Conservation (phyloP, 2,797 vertebrate genomes). For the Yasuhikotakia modesta region DNA sequence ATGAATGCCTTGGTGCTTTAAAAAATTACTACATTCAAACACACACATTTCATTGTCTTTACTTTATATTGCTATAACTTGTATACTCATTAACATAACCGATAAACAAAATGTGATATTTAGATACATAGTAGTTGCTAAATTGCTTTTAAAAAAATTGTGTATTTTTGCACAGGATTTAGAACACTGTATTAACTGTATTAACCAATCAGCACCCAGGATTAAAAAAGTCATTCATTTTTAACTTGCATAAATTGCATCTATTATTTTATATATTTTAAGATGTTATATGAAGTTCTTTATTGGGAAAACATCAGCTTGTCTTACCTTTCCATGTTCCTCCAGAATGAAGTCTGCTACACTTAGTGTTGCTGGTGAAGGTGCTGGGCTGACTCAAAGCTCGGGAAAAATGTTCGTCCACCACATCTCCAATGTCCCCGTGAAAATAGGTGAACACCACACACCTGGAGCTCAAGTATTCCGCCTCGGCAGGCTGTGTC, state of each 20-base stretch:
- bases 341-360: slow-evolving; percentile 64
- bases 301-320: background rate
- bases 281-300: background rate
- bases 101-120: too few relatives aligned
- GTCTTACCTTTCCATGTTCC: slow-evolving; percentile 86
- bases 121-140: too few relatives aligned
- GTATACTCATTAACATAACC: background rate
- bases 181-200: too few relatives aligned
- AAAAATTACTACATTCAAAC: too few relatives aligned
- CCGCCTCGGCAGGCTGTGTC: slow-evolving; percentile 88
- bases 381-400: slow-evolving; percentile 90
- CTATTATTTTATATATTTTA: background rate
- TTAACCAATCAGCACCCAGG: too few relatives aligned
- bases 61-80: too few relatives aligned
- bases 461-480: slow-evolving; percentile 96
- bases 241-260: too few relatives aligned
- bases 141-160: too few relatives aligned
- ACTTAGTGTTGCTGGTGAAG: slow-evolving; percentile 73
- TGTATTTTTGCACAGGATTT: too few relatives aligned
- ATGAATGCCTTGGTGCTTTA: too few relatives aligned
- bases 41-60: too few relatives aligned
- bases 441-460: slow-evolving; percentile 98
- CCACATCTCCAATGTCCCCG: slow-evolving; percentile 93
- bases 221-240: too few relatives aligned
- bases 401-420: slow-evolving; percentile 96